These are phyloP conservation scores for Enteromius trimaculatus DNA, from an alignment of 2,797 vertebrate genomes.

Conservation along the genomic window DNA sequence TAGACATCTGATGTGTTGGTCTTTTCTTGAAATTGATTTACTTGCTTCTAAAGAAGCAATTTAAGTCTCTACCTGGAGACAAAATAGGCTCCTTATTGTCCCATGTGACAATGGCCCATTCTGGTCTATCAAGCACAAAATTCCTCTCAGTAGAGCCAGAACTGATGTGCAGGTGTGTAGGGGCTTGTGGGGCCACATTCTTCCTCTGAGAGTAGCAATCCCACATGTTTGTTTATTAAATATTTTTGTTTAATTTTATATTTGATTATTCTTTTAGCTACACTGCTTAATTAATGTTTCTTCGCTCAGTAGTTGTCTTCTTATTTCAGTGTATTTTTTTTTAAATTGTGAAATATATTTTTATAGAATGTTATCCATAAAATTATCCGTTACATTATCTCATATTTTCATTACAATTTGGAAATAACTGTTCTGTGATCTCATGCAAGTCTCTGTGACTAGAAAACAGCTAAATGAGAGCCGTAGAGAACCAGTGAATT, in stretches of 20 bases:
- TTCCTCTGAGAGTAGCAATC: neutral
- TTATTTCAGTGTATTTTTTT: neutral
- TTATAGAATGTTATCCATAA: neutral
- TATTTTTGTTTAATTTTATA: neutral
- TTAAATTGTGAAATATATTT: neutral
- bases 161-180: conserved; percentile 49
- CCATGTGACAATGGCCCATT: conserved; percentile 19
- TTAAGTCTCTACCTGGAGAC: conserved; percentile 29
- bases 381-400: neutral
- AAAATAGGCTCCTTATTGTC: conserved; percentile 51
- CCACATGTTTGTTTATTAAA: neutral
- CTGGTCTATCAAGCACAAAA: conserved; percentile 42
- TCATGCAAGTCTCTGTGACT: neutral
- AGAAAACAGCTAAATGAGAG: neutral
- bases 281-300: neutral
- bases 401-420: neutral
- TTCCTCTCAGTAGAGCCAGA: conserved; percentile 29
- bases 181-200: neutral
- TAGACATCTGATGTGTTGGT: neutral
- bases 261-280: neutral
- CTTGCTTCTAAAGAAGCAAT: conserved; percentile 23
- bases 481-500: neutral
- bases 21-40: neutral
- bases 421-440: neutral
- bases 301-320: neutral